A percentile compares a stretch with the other conserved stretches of the same genome.
These are phyloP conservation scores for Dynastes grantii DNA, from an alignment of 2,888 invertebrate species.

Conservation along the genomic window DNA sequence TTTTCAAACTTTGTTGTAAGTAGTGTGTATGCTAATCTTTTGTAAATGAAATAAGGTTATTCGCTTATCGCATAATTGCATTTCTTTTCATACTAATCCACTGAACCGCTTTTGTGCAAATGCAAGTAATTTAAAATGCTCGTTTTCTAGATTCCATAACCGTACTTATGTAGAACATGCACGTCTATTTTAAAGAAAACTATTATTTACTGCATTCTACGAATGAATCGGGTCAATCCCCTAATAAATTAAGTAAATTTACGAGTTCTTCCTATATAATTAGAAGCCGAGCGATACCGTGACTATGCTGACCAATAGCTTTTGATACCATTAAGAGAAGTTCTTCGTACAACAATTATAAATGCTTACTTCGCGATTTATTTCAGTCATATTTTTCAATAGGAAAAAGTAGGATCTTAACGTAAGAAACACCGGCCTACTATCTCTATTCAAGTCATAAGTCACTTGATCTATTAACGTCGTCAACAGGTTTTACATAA, in stretches of 20 bases:
- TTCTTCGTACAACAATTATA: slow-evolving; percentile 33
- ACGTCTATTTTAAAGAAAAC: slow-evolving; percentile 18
- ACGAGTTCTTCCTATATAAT: slow-evolving; percentile 12
- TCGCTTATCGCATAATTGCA: neutral
- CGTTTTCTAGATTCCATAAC: neutral
- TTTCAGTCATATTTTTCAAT: slow-evolving; percentile 31
- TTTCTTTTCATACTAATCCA: neutral
- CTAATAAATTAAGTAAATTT: slow-evolving; percentile 23
- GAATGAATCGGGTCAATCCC: slow-evolving; percentile 25
- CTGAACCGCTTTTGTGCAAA: neutral
- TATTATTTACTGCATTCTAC: slow-evolving; percentile 1
- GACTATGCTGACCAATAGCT: slow-evolving; percentile 11
- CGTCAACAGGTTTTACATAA: slow-evolving; percentile 25
- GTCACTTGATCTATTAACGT: slow-evolving; percentile 29
- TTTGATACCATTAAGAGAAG: neutral
- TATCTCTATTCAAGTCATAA: slow-evolving; percentile 3
- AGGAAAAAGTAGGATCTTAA: slow-evolving; percentile 27
- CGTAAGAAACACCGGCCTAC: neutral
- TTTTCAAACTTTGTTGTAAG: too few species aligned
- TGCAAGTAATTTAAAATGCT: neutral
- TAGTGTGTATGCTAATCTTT: too few species aligned
- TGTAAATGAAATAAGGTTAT: too few species aligned
- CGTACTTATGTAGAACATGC: neutral
- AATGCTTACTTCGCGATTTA: slow-evolving; percentile 28
- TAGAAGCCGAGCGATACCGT: slow-evolving; percentile 8